Conservation (phyloP, 2,113 vertebrate genomes). For the Pteronura brasiliensis region DNA sequence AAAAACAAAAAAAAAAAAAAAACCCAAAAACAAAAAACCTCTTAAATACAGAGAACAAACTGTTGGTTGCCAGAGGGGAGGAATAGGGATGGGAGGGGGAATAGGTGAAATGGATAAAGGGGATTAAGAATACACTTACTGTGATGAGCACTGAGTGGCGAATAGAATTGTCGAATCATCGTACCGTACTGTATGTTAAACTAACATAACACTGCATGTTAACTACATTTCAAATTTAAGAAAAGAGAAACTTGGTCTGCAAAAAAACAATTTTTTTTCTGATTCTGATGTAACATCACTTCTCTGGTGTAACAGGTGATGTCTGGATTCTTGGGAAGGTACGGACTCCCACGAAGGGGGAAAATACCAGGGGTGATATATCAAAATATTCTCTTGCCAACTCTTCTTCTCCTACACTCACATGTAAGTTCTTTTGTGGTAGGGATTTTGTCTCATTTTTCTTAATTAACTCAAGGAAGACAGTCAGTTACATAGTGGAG, state of each 20-base stretch:
- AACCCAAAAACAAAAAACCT: background rate
- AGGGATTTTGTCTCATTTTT: background rate
- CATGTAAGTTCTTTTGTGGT: background rate
- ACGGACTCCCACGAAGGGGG: background rate
- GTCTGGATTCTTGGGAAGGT: background rate
- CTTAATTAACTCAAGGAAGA: background rate
- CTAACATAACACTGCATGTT: background rate
- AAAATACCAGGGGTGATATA: background rate
- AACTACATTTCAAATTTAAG: background rate
- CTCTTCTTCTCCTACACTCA: background rate
- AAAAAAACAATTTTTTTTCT: background rate
- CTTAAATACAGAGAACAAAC: background rate
- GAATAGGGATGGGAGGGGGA: background rate
- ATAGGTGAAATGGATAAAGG: background rate
- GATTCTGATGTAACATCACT: background rate
- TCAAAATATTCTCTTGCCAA: background rate
- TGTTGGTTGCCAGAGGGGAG: background rate
- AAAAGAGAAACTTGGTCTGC: background rate
- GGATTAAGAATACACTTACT: background rate
- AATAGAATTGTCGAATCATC: background rate
- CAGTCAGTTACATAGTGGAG: background rate
- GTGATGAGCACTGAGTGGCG: background rate
- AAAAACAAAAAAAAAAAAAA: background rate
- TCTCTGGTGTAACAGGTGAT: background rate
- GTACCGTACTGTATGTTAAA: background rate